Evolutionary conservation across 2,113 vertebrate genomes (phyloP).

Genomic region (Nibea albiflora): DNA sequence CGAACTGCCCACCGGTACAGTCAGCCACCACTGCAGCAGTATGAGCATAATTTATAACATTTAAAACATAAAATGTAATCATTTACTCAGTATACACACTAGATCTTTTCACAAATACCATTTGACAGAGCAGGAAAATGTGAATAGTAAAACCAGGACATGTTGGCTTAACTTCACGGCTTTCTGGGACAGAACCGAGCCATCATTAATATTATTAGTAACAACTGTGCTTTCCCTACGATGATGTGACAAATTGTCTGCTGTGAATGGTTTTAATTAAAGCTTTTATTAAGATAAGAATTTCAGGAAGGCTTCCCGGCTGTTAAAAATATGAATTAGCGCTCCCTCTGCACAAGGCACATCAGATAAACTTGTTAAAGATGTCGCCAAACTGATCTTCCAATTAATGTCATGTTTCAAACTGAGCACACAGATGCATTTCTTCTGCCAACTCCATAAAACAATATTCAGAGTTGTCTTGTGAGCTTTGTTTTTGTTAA

Average conservation of each 20-base stretch:
- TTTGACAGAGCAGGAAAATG: neutral
- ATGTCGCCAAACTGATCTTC: neutral
- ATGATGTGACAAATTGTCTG: neutral
- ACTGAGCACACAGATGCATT: too few species aligned
- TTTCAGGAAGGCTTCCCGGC: too few species aligned
- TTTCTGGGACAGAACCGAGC: neutral
- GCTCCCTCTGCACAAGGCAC: too few species aligned
- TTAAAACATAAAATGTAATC: neutral
- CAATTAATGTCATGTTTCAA: too few species aligned
- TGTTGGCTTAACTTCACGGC: too few species aligned
- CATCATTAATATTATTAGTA: neutral
- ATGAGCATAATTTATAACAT: neutral
- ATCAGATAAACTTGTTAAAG: too few species aligned
- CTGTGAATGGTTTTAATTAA: neutral
- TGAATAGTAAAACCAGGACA: neutral
- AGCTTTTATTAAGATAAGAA: too few species aligned
- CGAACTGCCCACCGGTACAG: slow-evolving; percentile 2
- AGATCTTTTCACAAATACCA: neutral
- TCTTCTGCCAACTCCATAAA: too few species aligned
- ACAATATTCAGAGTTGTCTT: too few species aligned
- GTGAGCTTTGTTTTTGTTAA: neutral
- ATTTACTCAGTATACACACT: neutral
- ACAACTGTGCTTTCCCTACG: neutral
- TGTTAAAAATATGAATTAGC: too few species aligned
- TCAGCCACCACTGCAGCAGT: slow-evolving; percentile 1